Conservation (phyloP, 1,140 invertebrate genomes). For the Drosophila kanapiae region DNA sequence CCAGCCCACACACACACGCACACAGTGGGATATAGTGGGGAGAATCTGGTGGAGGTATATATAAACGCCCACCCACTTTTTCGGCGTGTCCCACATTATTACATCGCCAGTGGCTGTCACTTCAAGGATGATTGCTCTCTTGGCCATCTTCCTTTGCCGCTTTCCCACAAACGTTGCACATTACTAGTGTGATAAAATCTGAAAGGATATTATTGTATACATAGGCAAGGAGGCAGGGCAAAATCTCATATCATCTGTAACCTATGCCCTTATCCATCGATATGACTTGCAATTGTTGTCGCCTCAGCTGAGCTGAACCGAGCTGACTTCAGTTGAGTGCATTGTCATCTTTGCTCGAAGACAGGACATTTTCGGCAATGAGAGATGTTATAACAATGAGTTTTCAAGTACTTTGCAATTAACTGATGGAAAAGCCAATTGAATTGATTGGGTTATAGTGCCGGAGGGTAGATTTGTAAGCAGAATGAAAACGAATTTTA, state of each 20-base stretch:
- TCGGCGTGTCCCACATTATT: conserved; percentile 64
- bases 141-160: conserved; percentile 5
- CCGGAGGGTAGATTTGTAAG: neutral
- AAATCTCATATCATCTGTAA: conserved; percentile 23
- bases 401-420: conserved; percentile 30
- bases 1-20: conserved; percentile 12
- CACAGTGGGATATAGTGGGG: neutral
- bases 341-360: conserved; percentile 33
- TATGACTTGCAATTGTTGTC: conserved; percentile 49
- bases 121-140: conserved; percentile 54
- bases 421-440: conserved; percentile 27
- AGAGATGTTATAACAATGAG: conserved; percentile 17
- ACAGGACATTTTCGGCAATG: conserved; percentile 13
- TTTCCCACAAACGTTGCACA: conserved; percentile 69
- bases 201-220: conserved; percentile 76
- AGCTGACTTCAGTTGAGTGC: conserved; percentile 37
- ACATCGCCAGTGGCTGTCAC: conserved; percentile 61
- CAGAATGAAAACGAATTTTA: neutral
- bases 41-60: conserved; percentile 4
- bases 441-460: conserved; percentile 15
- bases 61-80: conserved; percentile 21
- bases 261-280: conserved; percentile 7
- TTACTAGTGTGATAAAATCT: conserved; percentile 83
- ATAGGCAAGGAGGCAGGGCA: conserved; percentile 19
- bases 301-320: conserved; percentile 17